phyloP scores from a whole-genome alignment of 1,140 invertebrate genomes.

The Dreissena polymorpha region DNA sequence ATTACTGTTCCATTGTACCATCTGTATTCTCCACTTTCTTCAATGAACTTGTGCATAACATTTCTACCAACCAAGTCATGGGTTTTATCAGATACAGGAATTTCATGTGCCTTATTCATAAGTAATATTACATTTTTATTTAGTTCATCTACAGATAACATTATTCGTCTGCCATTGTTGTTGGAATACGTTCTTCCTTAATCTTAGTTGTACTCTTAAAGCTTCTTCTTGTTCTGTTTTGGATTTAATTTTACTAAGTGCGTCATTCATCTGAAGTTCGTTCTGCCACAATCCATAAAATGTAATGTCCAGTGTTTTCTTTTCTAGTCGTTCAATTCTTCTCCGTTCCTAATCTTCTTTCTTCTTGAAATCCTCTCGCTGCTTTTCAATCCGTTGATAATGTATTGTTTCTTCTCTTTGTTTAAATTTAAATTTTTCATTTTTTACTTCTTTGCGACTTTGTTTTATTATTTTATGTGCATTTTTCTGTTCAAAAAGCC shows the following conservation, averaged over 20 bases:
- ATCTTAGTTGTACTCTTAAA: too few relatives aligned
- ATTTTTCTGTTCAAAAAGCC: too few relatives aligned
- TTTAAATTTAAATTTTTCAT: conserved; percentile 15
- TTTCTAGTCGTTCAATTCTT: conserved; percentile 7
- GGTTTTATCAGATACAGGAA: too few relatives aligned
- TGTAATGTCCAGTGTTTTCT: conserved; percentile 2
- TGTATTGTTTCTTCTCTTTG: background rate
- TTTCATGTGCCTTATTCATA: background rate
- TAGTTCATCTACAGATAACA: conserved; percentile 8
- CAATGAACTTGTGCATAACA: too few relatives aligned
- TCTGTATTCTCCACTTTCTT: too few relatives aligned
- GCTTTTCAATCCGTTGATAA: conserved; percentile 1
- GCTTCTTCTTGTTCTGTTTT: too few relatives aligned
- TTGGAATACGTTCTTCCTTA: too few relatives aligned
- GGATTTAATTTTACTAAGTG: background rate
- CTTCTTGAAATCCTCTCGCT: background rate
- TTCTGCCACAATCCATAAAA: conserved; percentile 34
- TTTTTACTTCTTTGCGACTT: conserved; percentile 11
- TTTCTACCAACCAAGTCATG: too few relatives aligned
- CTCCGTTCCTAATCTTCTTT: conserved; percentile 6
- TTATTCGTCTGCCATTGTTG: background rate
- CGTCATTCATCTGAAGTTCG: background rate
- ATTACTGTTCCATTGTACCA: too few relatives aligned
- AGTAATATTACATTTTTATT: conserved; percentile 18
- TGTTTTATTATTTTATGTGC: background rate